Base-by-base conservation (phyloP, 2,113 vertebrate genomes). In the Heterochromis multidens region DNA sequence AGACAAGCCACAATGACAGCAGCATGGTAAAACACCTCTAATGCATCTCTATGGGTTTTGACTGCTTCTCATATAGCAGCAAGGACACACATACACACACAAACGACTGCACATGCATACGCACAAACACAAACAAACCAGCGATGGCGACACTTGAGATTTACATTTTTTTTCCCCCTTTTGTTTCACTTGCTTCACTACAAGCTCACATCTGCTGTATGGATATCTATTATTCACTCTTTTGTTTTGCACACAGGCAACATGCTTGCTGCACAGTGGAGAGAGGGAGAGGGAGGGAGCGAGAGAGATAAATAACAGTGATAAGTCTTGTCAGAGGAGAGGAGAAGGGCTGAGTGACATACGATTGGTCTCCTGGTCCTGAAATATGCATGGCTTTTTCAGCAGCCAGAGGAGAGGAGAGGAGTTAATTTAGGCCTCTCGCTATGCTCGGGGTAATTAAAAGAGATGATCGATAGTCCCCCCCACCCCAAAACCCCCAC, bases 321-420 rank as follows among this genome's bases (percentile, higher is more conserved):
- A 96, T 96, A 96, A 95, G 95, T 95, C 92, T 93, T 93, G 94
- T 94, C 93, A 93, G 92, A 90, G 92, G 85, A 90, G 91, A 93
- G 91, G 89, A 90, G 90, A 92, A 89, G 88, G 87, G 88, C 93
- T 95, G 95, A 95, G 93, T 95, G 96, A 96, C 94, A 95, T 94
- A 95, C 91, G 93, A 95, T 94, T 92, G 93, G 93, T 89, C 93
- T 94, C 81, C 76, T 52, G 89, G 88, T 94, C 92, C 85, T 96
- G 94, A 96, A 96, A 97, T 97, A 96, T 96, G 95, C 96, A 96
- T 96, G 95, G 95, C 94, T 96, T 94, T 95, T 95, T 89, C 94
- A 92, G 91, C 93, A 89, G 93, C 94, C 92, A 94, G 88, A 93
- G 93, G 94, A 95, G 88, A 91, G 88, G 57, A 92, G 93, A 94